Evolutionary conservation across 2,797 vertebrate species (phyloP).

Genomic region (Holocentrus rufus): DNA sequence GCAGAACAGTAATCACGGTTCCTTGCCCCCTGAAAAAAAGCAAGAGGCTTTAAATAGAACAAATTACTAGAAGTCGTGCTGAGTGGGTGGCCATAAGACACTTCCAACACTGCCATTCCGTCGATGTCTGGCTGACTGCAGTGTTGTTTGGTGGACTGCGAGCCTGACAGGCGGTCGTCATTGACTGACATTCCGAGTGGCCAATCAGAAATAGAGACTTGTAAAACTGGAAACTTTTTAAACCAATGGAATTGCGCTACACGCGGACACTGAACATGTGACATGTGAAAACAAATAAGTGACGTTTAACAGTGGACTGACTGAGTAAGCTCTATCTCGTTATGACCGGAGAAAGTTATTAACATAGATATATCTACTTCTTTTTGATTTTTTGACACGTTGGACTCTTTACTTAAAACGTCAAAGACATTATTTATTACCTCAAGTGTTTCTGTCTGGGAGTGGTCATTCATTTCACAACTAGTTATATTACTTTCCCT

Average conservation of each 20-base stretch:
- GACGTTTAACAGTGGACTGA: slow-evolving; percentile 45
- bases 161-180: slow-evolving; percentile 64
- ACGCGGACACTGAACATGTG: slow-evolving; percentile 43
- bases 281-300: slow-evolving; percentile 70
- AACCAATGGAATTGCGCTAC: slow-evolving; percentile 56
- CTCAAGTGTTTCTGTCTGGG: too few relatives aligned
- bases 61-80: slow-evolving; percentile 27
- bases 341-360: background rate
- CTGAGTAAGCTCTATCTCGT: slow-evolving; percentile 29
- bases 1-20: background rate
- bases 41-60: background rate
- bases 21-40: slow-evolving; percentile 4
- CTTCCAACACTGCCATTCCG: slow-evolving; percentile 41
- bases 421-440: too few relatives aligned
- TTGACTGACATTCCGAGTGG: slow-evolving; percentile 41
- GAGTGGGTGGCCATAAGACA: slow-evolving; percentile 49
- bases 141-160: slow-evolving; percentile 43
- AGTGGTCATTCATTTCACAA: too few relatives aligned
- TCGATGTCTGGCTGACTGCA: slow-evolving; percentile 34
- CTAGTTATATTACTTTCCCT: too few relatives aligned
- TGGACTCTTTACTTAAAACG: too few relatives aligned
- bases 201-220: slow-evolving; percentile 58
- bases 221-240: slow-evolving; percentile 63
- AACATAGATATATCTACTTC: background rate
- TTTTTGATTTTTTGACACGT: background rate